Base-by-base conservation (phyloP, 2,113 vertebrate species). In the Labrus mixtus region DNA sequence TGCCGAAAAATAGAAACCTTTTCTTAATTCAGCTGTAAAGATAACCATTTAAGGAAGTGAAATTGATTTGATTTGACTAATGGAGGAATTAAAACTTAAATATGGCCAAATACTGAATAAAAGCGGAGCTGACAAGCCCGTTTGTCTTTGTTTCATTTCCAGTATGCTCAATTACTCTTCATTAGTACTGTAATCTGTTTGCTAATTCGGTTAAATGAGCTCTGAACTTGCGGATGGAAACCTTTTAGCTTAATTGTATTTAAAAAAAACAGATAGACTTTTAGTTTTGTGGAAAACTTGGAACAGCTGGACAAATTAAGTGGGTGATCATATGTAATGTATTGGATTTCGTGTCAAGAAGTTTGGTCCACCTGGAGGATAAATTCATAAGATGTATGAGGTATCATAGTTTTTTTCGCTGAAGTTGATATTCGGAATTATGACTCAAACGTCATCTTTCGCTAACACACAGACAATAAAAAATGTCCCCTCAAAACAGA, bases 61-160 rank as follows among this genome's bases (percentile, higher is more conserved):
- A 41, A 8, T 46, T 23, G 23, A 76, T 68, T 33, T 57, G 5
- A 68, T 78, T 70, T 86, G 60, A 86, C 43, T 81, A 89, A 83
- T 81, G 43, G 60, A 36, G 9, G 59, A 75, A 84, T 79, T 85
- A 88, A 84, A 85, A 78, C 62, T 22, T 68, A 84, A 88, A 88
- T 82, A 57, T 78, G 58, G 46, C 23, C 57, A 89, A 89, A 89
- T 78, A 68, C 48, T 83, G 51, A 71, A 62, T 39, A 51, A 72
- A 73, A 75, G 62, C 70, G 66, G 23, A 54, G 46, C 76, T 67
- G 83, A 84, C 87, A 68, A 25, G 78, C 64, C 73, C 46, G 43
- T 92, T 90, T 79, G 63, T 90, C 87, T 90, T 88, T 22, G 63
- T 78, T 84, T 89, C 84, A 85, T 86, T 90, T 83, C 78, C 77